Evolutionary conservation across 2,113 vertebrate species (phyloP).

Genomic region (Grallaria varia): DNA sequence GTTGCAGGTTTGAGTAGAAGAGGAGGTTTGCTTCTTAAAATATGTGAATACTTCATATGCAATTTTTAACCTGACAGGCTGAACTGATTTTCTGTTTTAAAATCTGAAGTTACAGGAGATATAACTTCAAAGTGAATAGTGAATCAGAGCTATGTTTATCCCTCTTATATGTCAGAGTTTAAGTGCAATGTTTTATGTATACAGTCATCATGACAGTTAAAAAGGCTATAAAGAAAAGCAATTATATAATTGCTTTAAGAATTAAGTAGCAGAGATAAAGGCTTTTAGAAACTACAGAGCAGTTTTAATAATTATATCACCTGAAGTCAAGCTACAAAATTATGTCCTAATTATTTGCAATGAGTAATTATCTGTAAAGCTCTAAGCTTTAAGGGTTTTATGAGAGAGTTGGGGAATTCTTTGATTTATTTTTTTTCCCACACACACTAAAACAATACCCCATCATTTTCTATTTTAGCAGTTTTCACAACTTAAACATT

Average conservation of each 20-base stretch:
- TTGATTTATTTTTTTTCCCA: constrained; percentile 71
- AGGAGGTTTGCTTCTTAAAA: neutral
- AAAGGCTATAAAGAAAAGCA: constrained; percentile 76
- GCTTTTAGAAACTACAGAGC: constrained; percentile 68
- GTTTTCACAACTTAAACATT: constrained; percentile 84
- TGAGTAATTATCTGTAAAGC: constrained; percentile 77
- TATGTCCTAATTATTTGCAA: constrained; percentile 74
- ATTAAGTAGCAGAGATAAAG: constrained; percentile 68
- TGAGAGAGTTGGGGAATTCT: constrained; percentile 53
- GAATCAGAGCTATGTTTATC: constrained; percentile 73
- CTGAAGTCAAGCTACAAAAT: constrained; percentile 75
- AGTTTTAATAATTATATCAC: constrained; percentile 75
- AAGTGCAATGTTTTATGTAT: constrained; percentile 78
- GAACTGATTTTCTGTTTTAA: constrained; percentile 48
- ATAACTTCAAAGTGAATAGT: constrained; percentile 72
- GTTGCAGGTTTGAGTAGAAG: neutral
- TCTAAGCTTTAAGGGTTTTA: constrained; percentile 73
- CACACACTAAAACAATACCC: constrained; percentile 66
- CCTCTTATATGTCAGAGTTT: constrained; percentile 76
- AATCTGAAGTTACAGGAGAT: constrained; percentile 51
- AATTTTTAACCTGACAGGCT: constrained; percentile 28
- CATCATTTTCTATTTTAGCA: constrained; percentile 84
- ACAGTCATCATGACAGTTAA: constrained; percentile 77
- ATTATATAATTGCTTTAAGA: constrained; percentile 78
- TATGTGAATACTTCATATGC: constrained; percentile 1